Percentiles rank a stretch among this genome's conserved stretches.
phyloP scores from a whole-genome alignment of 2,113 vertebrate genomes.

The Saccopteryx bilineata region DNA sequence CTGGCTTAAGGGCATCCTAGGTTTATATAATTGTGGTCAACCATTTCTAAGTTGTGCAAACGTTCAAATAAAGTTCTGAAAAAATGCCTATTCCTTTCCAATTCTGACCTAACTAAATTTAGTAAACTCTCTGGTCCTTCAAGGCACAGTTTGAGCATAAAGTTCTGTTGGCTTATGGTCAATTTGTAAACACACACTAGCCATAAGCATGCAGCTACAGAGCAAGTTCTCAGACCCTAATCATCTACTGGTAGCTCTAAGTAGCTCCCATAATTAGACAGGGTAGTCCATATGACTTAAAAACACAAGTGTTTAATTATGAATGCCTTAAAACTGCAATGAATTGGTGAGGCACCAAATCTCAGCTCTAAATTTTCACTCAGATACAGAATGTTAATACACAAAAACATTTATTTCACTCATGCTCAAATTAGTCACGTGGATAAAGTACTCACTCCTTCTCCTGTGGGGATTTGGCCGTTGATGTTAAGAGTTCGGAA shows the following conservation, averaged over 20 bases:
- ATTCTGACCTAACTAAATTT: slow-evolving; percentile 80
- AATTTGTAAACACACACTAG: slow-evolving; percentile 67
- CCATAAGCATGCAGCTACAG: slow-evolving; percentile 46
- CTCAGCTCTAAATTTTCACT: slow-evolving; percentile 54
- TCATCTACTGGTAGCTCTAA: not conserved
- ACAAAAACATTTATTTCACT: slow-evolving; percentile 36
- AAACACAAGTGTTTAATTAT: slow-evolving; percentile 14
- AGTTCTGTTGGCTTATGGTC: slow-evolving; percentile 66
- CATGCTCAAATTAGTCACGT: not conserved
- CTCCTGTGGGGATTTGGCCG: slow-evolving; percentile 93
- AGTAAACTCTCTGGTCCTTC: slow-evolving; percentile 66
- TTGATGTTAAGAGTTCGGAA: slow-evolving; percentile 95
- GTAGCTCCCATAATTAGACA: not conserved
- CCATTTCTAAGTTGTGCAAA: slow-evolving; percentile 73
- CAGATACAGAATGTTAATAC: slow-evolving; percentile 31
- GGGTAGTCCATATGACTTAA: not conserved
- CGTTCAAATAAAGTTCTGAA: slow-evolving; percentile 74
- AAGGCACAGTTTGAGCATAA: slow-evolving; percentile 73
- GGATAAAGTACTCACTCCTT: slow-evolving; percentile 92
- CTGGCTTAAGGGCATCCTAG: slow-evolving; percentile 47
- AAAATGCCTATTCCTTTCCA: slow-evolving; percentile 70
- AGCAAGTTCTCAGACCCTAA: slow-evolving; percentile 38
- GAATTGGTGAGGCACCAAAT: slow-evolving; percentile 16
- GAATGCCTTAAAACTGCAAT: slow-evolving; percentile 32
- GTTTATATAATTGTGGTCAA: slow-evolving; percentile 65